Conservation (phyloP, 53 echinoderm and acorn worm species). For the Arbacia lixula region DNA sequence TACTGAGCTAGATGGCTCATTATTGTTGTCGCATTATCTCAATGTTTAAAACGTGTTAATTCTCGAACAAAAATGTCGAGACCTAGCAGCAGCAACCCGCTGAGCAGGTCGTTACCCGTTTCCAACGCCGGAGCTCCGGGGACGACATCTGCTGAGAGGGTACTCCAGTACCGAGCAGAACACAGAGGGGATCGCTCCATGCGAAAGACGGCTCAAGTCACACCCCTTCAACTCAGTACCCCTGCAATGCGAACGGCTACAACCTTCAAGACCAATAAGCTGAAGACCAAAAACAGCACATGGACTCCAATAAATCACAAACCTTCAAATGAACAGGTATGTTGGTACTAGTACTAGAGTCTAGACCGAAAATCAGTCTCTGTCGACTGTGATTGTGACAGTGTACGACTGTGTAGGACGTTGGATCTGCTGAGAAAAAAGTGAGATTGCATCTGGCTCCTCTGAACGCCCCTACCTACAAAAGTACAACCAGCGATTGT, state of each 20-base stretch:
- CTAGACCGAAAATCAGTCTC: background rate
- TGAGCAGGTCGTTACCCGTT: constrained; percentile 34
- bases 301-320: constrained; percentile 94
- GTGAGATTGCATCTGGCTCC: too few relatives aligned
- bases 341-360: too few relatives aligned
- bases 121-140: constrained; percentile 32
- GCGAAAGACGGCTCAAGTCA: constrained; percentile 35
- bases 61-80: constrained; percentile 40
- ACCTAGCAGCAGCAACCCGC: constrained; percentile 23
- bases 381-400: background rate
- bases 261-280: constrained; percentile 75
- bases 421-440: too few relatives aligned
- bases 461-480: too few relatives aligned
- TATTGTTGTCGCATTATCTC: too few relatives aligned
- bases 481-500: too few relatives aligned
- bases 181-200: constrained; percentile 25
- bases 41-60: too few relatives aligned
- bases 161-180: constrained; percentile 29
- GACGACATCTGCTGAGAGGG: constrained; percentile 21
- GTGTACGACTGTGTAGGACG: too few relatives aligned
- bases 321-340: constrained; percentile 92
- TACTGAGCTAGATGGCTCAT: too few relatives aligned
- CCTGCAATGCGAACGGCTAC: constrained; percentile 1
- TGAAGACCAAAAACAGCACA: constrained; percentile 77
- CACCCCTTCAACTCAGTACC: constrained; percentile 31